Evolutionary conservation across 2,797 vertebrate genomes (phyloP), one percentile per base, ranked within the genome.

Genomic region (Prunella strophiata): DNA sequence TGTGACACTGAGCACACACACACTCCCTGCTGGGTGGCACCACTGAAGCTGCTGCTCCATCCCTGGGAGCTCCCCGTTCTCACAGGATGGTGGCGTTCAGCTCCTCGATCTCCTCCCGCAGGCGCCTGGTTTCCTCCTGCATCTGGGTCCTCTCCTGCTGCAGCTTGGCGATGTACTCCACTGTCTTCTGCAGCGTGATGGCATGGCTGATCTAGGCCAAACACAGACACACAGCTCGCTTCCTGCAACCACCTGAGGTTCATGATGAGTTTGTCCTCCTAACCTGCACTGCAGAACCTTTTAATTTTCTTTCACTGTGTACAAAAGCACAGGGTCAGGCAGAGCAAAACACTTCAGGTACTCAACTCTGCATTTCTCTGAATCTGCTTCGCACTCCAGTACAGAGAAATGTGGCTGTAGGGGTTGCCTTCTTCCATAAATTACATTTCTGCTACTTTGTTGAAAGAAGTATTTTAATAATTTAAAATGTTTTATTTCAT

Each of bases 91-190:
- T 98, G 34, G 98, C 77, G n/a, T 99, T 99, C 85, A 99, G 98
- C 91, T 98, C 98, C 93, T 99, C 99, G 8, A 99, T 99, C 79
- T 99, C 99, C 79, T 99, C 99, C 80, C 98, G 98, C 26, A 99
- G 98, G 68, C 98, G 98, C 89, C 95, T 98, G 42, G 98, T 97
- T 88, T 99, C 99, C 52, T 99, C 99, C 94, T 99, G 99, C 95
- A 99, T 97, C 96, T 99, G 99, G 51, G 98, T 95, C 82, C 99
- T 98, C 82, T 99, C 99, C 97, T 99, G 99, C 95, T 99, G 99
- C n/a, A 99, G 98, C 94, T 99, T 99, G 74, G 98, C 97, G n/a
- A 99, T 99, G 96, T 99, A 98, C 48, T 99, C 99, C 90, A 99
- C 98, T 0, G 99, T 98, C 97, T 99, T 99, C 98, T 99, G 99